Percentiles rank a stretch among this genome's conserved stretches.
Evolutionary conservation across 2,797 vertebrate genomes (phyloP).

Genomic region (Botia kubotai): DNA sequence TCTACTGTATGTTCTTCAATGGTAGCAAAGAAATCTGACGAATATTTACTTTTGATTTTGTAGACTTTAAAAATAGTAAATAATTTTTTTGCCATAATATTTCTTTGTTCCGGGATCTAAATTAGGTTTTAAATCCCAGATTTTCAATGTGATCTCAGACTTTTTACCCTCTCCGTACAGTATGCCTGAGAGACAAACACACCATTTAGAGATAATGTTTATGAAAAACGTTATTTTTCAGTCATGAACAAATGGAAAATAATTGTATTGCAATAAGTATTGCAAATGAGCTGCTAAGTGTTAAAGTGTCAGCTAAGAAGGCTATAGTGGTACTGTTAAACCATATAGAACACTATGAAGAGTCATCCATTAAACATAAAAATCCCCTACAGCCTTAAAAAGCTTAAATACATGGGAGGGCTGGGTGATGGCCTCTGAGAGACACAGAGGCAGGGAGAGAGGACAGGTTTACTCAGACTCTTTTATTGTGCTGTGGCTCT

Average conservation of each 20-base stretch:
- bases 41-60: too few relatives aligned
- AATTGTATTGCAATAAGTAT: slow-evolving; percentile 42
- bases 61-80: too few relatives aligned
- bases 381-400: slow-evolving; percentile 75
- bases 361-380: slow-evolving; percentile 82
- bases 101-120: too few relatives aligned
- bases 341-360: slow-evolving; percentile 63
- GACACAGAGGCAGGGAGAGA: slow-evolving; percentile 30
- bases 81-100: too few relatives aligned
- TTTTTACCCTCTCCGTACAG: too few relatives aligned
- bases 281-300: slow-evolving; percentile 28
- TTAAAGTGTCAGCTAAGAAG: slow-evolving; percentile 51
- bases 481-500: slow-evolving; percentile 35
- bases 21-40: too few relatives aligned
- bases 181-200: not conserved
- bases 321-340: slow-evolving; percentile 54
- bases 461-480: slow-evolving; percentile 69
- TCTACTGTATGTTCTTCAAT: too few relatives aligned
- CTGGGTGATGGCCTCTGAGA: slow-evolving; percentile 68
- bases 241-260: slow-evolving; percentile 43
- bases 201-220: slow-evolving; percentile 37
- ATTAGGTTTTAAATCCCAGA: too few relatives aligned
- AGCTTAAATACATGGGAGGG: slow-evolving; percentile 74
- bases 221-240: slow-evolving; percentile 21
- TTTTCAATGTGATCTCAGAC: too few relatives aligned